Base-by-base conservation (phyloP, 92 coral and sea anemone genomes). In the Actinostola sp. region DNA sequence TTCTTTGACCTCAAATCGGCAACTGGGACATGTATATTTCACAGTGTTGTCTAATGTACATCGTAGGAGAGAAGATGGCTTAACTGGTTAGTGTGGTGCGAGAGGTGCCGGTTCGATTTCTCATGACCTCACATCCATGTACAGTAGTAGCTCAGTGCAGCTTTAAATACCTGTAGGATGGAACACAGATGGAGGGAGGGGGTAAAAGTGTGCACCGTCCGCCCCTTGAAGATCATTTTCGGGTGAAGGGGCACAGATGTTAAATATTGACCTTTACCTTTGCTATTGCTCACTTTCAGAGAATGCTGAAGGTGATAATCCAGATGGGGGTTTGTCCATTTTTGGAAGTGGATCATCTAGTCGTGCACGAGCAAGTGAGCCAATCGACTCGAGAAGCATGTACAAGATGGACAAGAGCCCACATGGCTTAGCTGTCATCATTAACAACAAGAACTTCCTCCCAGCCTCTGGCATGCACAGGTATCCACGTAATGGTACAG, bases 401-500 rank as follows among this genome's bases (percentile, higher is more conserved):
- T 90, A 90, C 83, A 66, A 61, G 27, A 90, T 90, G 96, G 88
- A 63, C 72, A 70, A 78, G 49, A 16, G 25, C 17, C 73, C 89
- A 9, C 61, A 89, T 2, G 96, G 96, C 25, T 52, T 86, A 35
- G 96, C 96, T 0, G 64, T 90, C n/a, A 90, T 90, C 49, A 87
- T 90, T 23, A 90, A 87, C 63, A 90, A 90, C 72, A 84, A 86
- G 46, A 28, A 28, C 41, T 90, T 90, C 73, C 75, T 82, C 17
- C 78, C 77, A 1, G 51, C 92, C 14, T 89, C 96, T 31, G 92
- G 92, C 17, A 90, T 87, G 92, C 78, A 82, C 42, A 58, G 70
- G 17, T 87, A 86, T 61, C 92, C 92, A 11, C 96, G 96, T 14
- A 90, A 90, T 71, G 96, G 96, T 43, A 90, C 96, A 0, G 82